phyloP scores from a whole-genome alignment of 2,113 vertebrate genomes.

The Hippocampus zosterae region DNA sequence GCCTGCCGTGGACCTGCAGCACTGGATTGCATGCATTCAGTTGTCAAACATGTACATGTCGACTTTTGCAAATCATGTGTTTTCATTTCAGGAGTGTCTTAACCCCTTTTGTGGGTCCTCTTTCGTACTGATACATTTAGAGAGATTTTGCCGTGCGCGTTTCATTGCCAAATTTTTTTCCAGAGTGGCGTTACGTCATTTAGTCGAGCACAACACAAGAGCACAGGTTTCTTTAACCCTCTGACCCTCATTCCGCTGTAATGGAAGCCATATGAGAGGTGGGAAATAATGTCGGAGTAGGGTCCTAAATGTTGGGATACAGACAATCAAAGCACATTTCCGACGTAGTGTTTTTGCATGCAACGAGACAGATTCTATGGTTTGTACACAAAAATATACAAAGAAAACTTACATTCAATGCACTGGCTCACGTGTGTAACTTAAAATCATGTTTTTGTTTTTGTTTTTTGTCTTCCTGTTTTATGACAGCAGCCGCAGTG shows the following conservation, averaged over 20 bases:
- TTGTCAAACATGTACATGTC: constrained; percentile 18
- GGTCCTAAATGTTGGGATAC: constrained; percentile 14
- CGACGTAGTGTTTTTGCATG: constrained; percentile 6
- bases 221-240: constrained; percentile 42
- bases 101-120: not conserved
- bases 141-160: constrained; percentile 24
- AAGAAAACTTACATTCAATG: constrained; percentile 30
- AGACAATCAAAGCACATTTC: constrained; percentile 32
- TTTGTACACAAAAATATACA: constrained; percentile 1
- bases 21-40: constrained; percentile 32
- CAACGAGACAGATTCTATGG: constrained; percentile 4
- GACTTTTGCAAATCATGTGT: not conserved
- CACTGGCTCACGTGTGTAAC: constrained; percentile 33
- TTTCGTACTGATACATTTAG: constrained; percentile 12
- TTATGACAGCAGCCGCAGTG: constrained; percentile 30
- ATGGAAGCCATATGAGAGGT: constrained; percentile 72
- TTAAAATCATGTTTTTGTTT: constrained; percentile 2
- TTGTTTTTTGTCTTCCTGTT: constrained; percentile 38
- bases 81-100: constrained; percentile 3
- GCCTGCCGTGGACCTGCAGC: constrained; percentile 25
- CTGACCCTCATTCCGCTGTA: constrained; percentile 63
- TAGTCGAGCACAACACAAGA: constrained; percentile 32
- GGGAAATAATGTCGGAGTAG: constrained; percentile 21
- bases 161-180: constrained; percentile 38
- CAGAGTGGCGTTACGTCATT: constrained; percentile 54